A percentile compares a stretch with the other conserved stretches of the same genome.
Evolutionary conservation across 1,140 invertebrate species (phyloP).

Genomic region (Epicauta chinensis): DNA sequence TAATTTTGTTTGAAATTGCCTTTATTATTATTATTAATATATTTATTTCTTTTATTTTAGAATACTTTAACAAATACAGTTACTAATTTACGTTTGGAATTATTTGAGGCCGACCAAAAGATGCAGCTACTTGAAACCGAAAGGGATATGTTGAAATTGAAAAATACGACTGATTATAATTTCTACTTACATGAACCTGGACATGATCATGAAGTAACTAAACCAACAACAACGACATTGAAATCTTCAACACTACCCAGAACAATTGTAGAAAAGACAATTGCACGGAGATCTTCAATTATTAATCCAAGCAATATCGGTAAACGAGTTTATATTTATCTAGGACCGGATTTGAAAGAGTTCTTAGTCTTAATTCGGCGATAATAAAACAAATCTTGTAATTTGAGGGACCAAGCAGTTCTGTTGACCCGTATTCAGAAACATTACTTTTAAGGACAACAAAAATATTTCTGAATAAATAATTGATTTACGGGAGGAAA

Average conservation of each 20-base stretch:
- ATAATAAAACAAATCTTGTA: too few relatives aligned
- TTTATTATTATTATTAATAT: too few relatives aligned
- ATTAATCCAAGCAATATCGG: slow-evolving; percentile 23
- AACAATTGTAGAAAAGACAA: slow-evolving; percentile 17
- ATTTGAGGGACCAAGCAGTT: too few relatives aligned
- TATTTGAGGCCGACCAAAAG: slow-evolving; percentile 28
- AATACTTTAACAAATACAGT: slow-evolving; percentile 20
- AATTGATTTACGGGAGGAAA: too few relatives aligned
- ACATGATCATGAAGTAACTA: slow-evolving; percentile 15
- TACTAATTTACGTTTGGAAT: slow-evolving; percentile 18
- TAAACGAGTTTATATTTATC: slow-evolving; percentile 8
- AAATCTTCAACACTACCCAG: slow-evolving; percentile 3
- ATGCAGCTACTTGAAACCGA: slow-evolving; percentile 23
- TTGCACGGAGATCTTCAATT: slow-evolving; percentile 26
- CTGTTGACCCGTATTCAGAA: too few relatives aligned
- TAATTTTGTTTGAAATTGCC: slow-evolving; percentile 14
- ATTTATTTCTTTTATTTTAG: too few relatives aligned
- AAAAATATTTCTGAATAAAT: too few relatives aligned
- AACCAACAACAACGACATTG: background rate
- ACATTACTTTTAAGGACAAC: too few relatives aligned
- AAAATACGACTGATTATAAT: slow-evolving; percentile 11
- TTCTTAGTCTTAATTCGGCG: too few relatives aligned
- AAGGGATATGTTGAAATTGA: slow-evolving; percentile 17
- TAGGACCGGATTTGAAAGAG: background rate
- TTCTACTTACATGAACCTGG: too few relatives aligned